These are phyloP conservation scores for Poecilia latipinna DNA, from an alignment of 2,113 vertebrate genomes.

Conservation along the genomic window DNA sequence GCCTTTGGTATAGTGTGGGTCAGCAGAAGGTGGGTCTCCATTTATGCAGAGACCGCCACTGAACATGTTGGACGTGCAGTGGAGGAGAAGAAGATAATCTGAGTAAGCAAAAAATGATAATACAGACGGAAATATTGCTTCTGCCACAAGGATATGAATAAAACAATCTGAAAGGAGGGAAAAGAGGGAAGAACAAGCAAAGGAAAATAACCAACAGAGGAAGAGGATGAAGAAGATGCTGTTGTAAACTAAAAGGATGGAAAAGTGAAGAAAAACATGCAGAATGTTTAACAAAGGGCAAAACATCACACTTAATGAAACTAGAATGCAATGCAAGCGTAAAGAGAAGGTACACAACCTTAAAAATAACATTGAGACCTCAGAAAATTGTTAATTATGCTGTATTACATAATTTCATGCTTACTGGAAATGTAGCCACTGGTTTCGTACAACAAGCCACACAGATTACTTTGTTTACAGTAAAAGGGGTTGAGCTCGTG, in stretches of 20 bases:
- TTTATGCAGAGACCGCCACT: no score
- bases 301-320: background rate
- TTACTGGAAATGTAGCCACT: background rate
- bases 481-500: background rate
- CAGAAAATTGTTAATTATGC: background rate
- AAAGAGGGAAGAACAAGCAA: background rate
- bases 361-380: background rate
- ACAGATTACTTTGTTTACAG: constrained; percentile 1
- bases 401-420: background rate
- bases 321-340: background rate
- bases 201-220: background rate
- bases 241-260: background rate
- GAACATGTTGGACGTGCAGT: background rate
- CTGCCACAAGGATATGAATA: background rate
- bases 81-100: background rate
- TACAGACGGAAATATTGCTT: background rate
- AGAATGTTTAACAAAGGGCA: background rate
- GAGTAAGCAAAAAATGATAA: background rate
- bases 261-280: background rate
- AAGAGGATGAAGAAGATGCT: background rate
- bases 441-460: constrained; percentile 8
- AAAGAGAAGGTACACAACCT: background rate
- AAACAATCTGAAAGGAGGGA: background rate
- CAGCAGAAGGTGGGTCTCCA: background rate
- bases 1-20: no score